Evolutionary conservation across 2,888 invertebrate genomes (phyloP), one percentile per base, ranked within the genome.

Genomic region (Teleogryllus oceanicus): DNA sequence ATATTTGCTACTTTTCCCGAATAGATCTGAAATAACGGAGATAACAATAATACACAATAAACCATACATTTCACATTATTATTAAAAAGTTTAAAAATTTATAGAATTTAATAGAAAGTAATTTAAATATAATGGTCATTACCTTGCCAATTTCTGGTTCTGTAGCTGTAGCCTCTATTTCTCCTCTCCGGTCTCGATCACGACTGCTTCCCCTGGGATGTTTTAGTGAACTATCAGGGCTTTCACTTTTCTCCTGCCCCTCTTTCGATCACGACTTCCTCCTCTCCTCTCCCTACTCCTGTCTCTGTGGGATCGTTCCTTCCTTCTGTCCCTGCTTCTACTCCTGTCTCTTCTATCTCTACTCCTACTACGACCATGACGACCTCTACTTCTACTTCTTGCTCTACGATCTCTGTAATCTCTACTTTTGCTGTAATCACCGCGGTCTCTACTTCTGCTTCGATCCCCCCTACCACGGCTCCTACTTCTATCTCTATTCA

Each of bases 1-100:
- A 98, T 95, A 85, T 96, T 98, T 0, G 96, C 96, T 0, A 99
- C 96, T 87, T 96, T 94, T 0, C 98, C 99, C 82, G 91, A 91
- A 86, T 98, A 99, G 83, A 99, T 96, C 91, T 93, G 87, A 80
- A 88, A 88, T 79, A 80, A 78, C 76, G 20, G 51, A 50, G 75
- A 62, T 50, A 13, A 75, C 16, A 49, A 37, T 75, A 24, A 20
- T 24, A 24, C 3, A 18, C n/a, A 24, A 76, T 13, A 24, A 2
- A 76, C 16, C 76, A 76, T 16, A 76, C 16, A 5, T 49, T 5
- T 76, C 13, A 24, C 4, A 49, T 13, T 20, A 76, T 49, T 49
- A 20, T 37, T 0, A 24, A 37, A 16, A 37, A 74, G 5, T 5
- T 20, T n/a, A 8, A 11, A 74, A 74, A 5, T 74, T 37, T 8